Evolutionary conservation across 2,888 invertebrate genomes (phyloP), one percentile per base, ranked within the genome.

Genomic region (Drosophila merina): DNA sequence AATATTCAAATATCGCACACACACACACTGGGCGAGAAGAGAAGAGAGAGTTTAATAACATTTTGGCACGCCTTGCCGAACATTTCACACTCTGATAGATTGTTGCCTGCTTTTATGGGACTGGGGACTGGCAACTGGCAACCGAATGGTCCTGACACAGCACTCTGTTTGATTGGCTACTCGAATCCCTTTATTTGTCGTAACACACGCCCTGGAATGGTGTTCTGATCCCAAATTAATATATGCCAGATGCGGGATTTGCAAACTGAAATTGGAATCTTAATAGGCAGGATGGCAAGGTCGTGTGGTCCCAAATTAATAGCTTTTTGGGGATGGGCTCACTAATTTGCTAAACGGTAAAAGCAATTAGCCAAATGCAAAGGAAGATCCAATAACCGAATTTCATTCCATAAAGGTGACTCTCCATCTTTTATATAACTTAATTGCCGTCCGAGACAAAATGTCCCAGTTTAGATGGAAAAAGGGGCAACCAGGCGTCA

Each of bases 131-230:
- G 20, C 20, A 20, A 20, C 20, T 20, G 51, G 30, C 38, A 9
- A 40, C 31, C 4, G 38, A 57, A 67, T 69, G 50, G 57, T 80
- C 70, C 54, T 68, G 67, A 59, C 71, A 62, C 48, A 71, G 55
- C 83, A 86, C 85, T 88, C 58, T 76, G 57, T 63, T 54, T 88
- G 83, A 87, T 84, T 84, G 84, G 64, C 44, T 33, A 63, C n/a
- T 26, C 47, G 40, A 52, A 10, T 36, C 51, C 51, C 30, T 26
- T 28, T 47, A 36, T 50, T 42, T 14, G 55, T 28, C 40, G 26
- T 50, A 30, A 12, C 54, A 63, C 25, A 12, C 54, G 72, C n/a
- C 4, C 28, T 44, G 55, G 47, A 28, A 30, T 28, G 26, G 26
- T 31, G 57, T 20, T 36, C 42, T 40, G 38, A 44, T 56, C 52